phyloP scores from a whole-genome alignment of 2,888 invertebrate genomes.

The Scelioninae gen. 2 region DNA sequence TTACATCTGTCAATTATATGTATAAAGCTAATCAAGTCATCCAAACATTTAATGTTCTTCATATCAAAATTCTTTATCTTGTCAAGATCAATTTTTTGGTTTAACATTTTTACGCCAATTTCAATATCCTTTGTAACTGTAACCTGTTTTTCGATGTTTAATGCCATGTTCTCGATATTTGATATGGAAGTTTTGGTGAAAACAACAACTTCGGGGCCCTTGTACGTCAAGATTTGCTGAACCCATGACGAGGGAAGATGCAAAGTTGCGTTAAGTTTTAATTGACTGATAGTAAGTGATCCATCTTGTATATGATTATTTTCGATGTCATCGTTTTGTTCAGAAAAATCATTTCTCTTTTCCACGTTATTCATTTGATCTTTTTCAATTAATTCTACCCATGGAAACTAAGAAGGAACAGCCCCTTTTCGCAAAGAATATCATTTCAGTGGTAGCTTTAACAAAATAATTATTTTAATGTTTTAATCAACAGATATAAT shows the following conservation, averaged over 20 bases:
- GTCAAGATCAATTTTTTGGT: not conserved
- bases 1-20: conserved; percentile 6
- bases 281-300: conserved; percentile 7
- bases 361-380: conserved; percentile 3
- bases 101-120: conserved; percentile 3
- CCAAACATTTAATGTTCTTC: conserved; percentile 1
- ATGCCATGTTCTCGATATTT: not conserved
- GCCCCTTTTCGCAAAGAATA: conserved; percentile 9
- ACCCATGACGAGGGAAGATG: conserved; percentile 10
- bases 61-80: not conserved
- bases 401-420: conserved; percentile 12
- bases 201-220: not conserved
- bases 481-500: too few species aligned
- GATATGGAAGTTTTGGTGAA: conserved; percentile 5
- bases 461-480: too few species aligned
- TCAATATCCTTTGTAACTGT: conserved; percentile 1
- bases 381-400: conserved; percentile 9
- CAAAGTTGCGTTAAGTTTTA: conserved; percentile 11
- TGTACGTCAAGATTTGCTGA: conserved; percentile 1
- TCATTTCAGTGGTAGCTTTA: conserved; percentile 6
- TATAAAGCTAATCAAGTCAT: not conserved
- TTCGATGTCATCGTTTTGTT: too few species aligned
- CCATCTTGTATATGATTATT: too few species aligned
- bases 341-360: too few species aligned
- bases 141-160: conserved; percentile 9